These are phyloP conservation scores for Sebastes vulpes DNA, from an alignment of 2,797 vertebrate species.

Conservation along the genomic window DNA sequence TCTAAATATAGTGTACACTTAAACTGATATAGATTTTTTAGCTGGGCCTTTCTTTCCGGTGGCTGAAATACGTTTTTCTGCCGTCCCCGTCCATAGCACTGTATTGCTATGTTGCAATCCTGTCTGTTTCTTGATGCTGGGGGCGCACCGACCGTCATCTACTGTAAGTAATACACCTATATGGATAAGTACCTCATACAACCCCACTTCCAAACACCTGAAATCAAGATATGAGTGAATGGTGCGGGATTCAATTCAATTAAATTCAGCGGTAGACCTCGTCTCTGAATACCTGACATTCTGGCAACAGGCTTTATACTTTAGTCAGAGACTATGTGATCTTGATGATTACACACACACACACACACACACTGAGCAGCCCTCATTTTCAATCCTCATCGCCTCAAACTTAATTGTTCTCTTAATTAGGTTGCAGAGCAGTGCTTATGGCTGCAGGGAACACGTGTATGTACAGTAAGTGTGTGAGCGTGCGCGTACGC, in stretches of 20 bases:
- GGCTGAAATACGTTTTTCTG: too few relatives aligned
- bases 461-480: conserved; percentile 44
- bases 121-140: too few relatives aligned
- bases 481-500: conserved; percentile 26
- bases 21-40: too few relatives aligned
- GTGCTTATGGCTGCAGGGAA: conserved; percentile 92
- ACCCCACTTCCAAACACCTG: too few relatives aligned
- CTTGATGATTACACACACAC: conserved; percentile 5
- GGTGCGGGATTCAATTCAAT: neutral
- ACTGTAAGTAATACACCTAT: too few relatives aligned
- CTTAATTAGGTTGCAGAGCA: conserved; percentile 96
- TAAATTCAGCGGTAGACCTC: neutral
- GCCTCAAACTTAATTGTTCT: conserved; percentile 95
- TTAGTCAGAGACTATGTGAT: conserved; percentile 12
- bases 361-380: neutral
- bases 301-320: conserved; percentile 15
- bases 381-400: conserved; percentile 84
- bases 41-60: too few relatives aligned
- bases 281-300: neutral
- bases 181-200: too few relatives aligned
- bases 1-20: too few relatives aligned
- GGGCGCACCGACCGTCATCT: too few relatives aligned
- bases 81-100: too few relatives aligned
- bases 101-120: too few relatives aligned
- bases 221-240: neutral